Base-by-base conservation (phyloP, 2,797 vertebrate genomes). In the Dipus sagitta region DNA sequence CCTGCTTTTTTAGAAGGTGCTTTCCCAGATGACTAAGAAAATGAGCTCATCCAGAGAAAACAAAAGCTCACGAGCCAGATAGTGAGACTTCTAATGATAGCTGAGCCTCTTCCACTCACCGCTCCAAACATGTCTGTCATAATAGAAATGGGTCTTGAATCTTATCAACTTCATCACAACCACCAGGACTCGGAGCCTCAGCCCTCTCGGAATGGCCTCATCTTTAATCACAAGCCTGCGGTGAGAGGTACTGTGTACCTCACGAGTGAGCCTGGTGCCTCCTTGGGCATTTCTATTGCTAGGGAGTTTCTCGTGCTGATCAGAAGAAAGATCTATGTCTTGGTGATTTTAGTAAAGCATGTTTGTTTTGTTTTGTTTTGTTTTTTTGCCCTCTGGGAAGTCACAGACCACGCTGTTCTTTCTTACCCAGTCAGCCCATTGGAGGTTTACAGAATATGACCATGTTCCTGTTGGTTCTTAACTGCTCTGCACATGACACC, bases 1-100 rank as follows among this genome's bases (percentile, higher is more conserved):
- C 60, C 80, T 81, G 79, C 30, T 71, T 78, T 92, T 85, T 90
- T 82, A 93, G 96, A 93, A 96, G 75, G 64, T 90, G 10, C 30
- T 97, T 97, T 97, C 86, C 34, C 82, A 1, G 84, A 32, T 95
- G 79, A 77, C 88, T 95, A 89, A 92, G 84, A 94, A 92, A 89
- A 93, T 93, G 74, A 96, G 85, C 62, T 95, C 93, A 97, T 21
- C 60, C n/a, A 72, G 24, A 80, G 75, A 92, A 95, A 77, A 84
- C 87, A 82, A 75, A n/a, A 6, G 28, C 75, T 71, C 70, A 34
- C 0, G 0, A 68, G 15, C 62, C 52, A 83, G 75, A 83, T 92
- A 88, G 47, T 24, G 52, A 58, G 89, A 21, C 32, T 54, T 60
- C 62, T 82, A 77, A 92, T 93, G 91, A 54, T 12, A 26, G 13